Conservation (phyloP, 2,797 vertebrate species). For the Glyptemys insculpta region DNA sequence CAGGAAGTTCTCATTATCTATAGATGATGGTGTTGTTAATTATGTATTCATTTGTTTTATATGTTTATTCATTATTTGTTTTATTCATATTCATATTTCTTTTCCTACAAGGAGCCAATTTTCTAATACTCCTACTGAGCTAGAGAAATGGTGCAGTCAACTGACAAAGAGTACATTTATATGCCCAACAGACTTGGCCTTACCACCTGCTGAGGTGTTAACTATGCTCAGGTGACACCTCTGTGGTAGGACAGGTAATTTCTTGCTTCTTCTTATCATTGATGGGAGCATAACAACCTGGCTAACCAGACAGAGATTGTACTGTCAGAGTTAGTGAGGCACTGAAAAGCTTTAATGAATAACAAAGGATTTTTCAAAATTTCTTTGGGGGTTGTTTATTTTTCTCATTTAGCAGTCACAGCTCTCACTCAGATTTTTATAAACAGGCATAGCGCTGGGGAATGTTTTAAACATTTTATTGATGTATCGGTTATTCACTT, state of each 20-base stretch:
- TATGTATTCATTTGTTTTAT: not conserved
- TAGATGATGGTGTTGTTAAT: not conserved
- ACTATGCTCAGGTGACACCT: not conserved
- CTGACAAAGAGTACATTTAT: not conserved
- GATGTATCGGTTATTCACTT: constrained; percentile 59
- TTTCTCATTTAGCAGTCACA: constrained; percentile 2
- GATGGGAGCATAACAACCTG: not conserved
- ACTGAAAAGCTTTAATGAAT: not conserved
- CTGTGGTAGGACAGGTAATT: not conserved
- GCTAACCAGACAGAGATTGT: not conserved
- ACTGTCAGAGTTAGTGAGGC: not conserved
- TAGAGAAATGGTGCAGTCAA: not conserved
- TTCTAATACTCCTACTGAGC: not conserved
- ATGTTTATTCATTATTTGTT: not conserved
- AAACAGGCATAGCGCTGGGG: not conserved
- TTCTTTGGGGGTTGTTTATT: not conserved
- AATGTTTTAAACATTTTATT: constrained; percentile 50
- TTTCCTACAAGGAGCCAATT: not conserved
- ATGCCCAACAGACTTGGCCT: not conserved
- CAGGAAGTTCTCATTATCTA: not conserved
- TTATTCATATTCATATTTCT: not conserved
- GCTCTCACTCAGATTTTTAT: constrained; percentile 24
- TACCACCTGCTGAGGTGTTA: not conserved
- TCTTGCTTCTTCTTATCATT: not conserved
- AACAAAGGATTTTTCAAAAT: constrained; percentile 1